A percentile compares a stretch with the other conserved stretches of the same genome.
phyloP scores from a whole-genome alignment of 2,797 vertebrate genomes.

The Channa striata region DNA sequence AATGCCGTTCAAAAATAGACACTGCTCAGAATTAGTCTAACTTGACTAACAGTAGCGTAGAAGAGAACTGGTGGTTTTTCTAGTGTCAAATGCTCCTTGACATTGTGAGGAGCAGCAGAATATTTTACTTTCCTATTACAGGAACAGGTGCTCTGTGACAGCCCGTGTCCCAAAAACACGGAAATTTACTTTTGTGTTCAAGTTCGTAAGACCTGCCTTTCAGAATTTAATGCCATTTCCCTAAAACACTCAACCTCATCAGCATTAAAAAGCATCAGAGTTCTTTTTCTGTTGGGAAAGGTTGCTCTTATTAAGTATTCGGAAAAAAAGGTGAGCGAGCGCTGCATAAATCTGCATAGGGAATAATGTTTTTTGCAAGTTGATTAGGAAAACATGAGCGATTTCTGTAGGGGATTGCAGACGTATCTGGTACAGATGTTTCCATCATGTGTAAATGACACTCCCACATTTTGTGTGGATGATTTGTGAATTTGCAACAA shows the following conservation, averaged over 20 bases:
- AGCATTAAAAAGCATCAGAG: conserved; percentile 5
- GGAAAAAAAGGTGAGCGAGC: conserved; percentile 5
- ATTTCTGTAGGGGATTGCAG: conserved; percentile 40
- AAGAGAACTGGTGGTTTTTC: background rate
- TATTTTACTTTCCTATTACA: background rate
- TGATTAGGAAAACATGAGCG: conserved; percentile 44
- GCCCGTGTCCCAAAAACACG: background rate
- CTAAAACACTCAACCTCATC: background rate
- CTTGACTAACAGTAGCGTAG: background rate
- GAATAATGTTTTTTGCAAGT: conserved; percentile 40
- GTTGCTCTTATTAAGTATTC: conserved; percentile 10
- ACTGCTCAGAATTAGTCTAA: background rate
- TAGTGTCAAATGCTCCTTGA: background rate
- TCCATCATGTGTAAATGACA: conserved; percentile 41
- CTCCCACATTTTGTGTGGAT: conserved; percentile 29
- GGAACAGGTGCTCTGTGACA: background rate
- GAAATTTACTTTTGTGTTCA: background rate
- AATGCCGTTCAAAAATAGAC: background rate
- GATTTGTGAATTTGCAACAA: conserved; percentile 27
- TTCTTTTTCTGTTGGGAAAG: background rate
- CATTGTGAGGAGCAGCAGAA: background rate
- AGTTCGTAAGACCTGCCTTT: background rate
- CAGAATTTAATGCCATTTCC: background rate
- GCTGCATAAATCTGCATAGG: conserved; percentile 46
- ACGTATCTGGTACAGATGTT: conserved; percentile 46